Base-by-base conservation (phyloP, 2,888 invertebrate genomes). In the Acanthococcus lagerstroemiae region DNA sequence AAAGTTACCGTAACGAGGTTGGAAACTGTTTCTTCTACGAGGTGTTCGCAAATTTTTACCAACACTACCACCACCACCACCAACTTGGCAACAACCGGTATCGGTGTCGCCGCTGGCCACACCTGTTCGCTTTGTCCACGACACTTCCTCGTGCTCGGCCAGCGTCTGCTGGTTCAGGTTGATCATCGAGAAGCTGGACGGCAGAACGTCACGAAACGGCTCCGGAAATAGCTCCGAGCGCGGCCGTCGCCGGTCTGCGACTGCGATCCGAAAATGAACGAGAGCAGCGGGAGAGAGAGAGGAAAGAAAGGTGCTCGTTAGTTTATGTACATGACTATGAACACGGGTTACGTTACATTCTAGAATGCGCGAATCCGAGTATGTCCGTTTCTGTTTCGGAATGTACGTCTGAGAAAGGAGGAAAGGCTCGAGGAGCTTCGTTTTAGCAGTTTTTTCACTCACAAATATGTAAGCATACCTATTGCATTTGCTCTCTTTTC, bases 81-180 rank as follows among this genome's bases (percentile, higher is more conserved):
- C 75, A 73, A 86, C 73, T 84, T 90, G 79, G 82, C 96, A 80
- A 82, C 91, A 74, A 80, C 85, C 85, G 24, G 86, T 83, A 74
- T 86, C 84, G 6, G 84, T 85, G 52, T 84, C 82, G 72, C 84
- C 84, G 37, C 48, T 48, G n/a, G 30, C 30, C 48, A 48, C 61
- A 61, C 61, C 61, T 61, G 61, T 22, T 4, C 25, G 45, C 5
- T n/a, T 25, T 9, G 45, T 6, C 58, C 26, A 61, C n/a, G 12
- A 19, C 12, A 48, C 21, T 17, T 4, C 15, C 9, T 48, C 21
- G 21, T 19, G 44, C 6, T 25, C 17, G 26, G 15, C 21, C 45
- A 19, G 25, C 37, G 30, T 58, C 27, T 61, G 48, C 50, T 50
- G 50, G 30, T 61, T 46, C n/a, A 61, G 26, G 22, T 61, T 61